Evolutionary conservation across 2,888 invertebrate genomes (phyloP), one percentile per base, ranked within the genome.

Genomic region (Oxystoma pomonae): DNA sequence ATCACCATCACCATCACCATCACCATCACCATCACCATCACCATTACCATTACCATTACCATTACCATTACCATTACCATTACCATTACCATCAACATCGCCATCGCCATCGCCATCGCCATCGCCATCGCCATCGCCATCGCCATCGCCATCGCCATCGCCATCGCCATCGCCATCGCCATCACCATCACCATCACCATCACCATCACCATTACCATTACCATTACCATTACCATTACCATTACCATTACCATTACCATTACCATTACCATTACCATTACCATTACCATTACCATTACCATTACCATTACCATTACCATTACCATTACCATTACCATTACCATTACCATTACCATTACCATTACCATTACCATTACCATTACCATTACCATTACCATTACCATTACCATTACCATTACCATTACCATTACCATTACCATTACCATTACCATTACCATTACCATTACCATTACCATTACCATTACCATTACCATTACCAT

Each of bases 281-380:
- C 57, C 57, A 61, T 58, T 18, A 61, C 57, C 57, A 61, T 58
- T 18, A 61, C 57, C 57, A 61, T 58, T 18, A 61, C 57, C 57
- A 61, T 58, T 49, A 61, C 57, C 61, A 61, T 58, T 49, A 61
- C 57, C 61, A 61, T 58, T 49, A 61, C 57, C 57, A 61, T 58
- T 49, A 61, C 57, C 58, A 61, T 21, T 18, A 59, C 57, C 56
- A 59, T 58, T 49, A 61, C 56, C 57, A 35, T 35, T 35, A 35
- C 35, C 35, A 35, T 35, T 35, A 35, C 12, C 35, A 35, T 35
- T 35, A 35, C 35, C 35, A 35, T 35, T 35, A 35, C 35, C 35
- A 35, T 35, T 35, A 35, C 12, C 35, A 35, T 35, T 35, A 35
- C 35, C 35, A 35, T 35, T 35, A 35, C 12, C 35, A 35, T 35